phyloP scores from a whole-genome alignment of 2,797 vertebrate species.

The Cephalopachus bancanus region DNA sequence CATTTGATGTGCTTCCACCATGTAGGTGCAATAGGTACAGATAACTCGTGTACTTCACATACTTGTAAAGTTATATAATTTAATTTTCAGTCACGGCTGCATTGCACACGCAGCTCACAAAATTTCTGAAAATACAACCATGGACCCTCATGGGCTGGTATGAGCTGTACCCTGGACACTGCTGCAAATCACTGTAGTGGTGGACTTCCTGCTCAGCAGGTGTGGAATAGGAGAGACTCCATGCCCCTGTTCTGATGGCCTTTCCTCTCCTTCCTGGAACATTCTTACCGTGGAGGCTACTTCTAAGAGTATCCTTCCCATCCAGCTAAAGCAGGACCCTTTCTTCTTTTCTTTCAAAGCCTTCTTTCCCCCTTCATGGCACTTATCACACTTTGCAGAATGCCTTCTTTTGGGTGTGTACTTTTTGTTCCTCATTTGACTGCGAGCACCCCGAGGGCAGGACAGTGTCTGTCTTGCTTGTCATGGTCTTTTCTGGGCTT shows the following conservation, averaged over 20 bases:
- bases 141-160: background rate
- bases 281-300: background rate
- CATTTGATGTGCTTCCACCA: background rate
- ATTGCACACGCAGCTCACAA: background rate
- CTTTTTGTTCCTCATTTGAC: background rate
- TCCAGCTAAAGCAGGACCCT: background rate
- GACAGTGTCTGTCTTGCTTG: background rate
- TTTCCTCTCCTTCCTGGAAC: background rate
- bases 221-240: background rate
- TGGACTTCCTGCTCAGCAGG: background rate
- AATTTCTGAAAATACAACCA: background rate
- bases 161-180: accelerated
- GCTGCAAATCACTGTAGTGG: accelerated
- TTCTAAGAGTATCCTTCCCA: background rate
- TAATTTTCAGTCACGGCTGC: background rate
- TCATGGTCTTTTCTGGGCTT: background rate
- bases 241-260: background rate
- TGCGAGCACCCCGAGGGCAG: accelerated
- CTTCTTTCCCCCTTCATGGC: too few species aligned
- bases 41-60: background rate
- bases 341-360: too few species aligned
- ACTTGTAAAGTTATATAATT: background rate
- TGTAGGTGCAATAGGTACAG: background rate
- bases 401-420: background rate
- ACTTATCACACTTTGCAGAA: background rate